Evolutionary conservation across 2,113 vertebrate species (phyloP), one percentile per base, ranked within the genome.

Genomic region (human): DNA sequence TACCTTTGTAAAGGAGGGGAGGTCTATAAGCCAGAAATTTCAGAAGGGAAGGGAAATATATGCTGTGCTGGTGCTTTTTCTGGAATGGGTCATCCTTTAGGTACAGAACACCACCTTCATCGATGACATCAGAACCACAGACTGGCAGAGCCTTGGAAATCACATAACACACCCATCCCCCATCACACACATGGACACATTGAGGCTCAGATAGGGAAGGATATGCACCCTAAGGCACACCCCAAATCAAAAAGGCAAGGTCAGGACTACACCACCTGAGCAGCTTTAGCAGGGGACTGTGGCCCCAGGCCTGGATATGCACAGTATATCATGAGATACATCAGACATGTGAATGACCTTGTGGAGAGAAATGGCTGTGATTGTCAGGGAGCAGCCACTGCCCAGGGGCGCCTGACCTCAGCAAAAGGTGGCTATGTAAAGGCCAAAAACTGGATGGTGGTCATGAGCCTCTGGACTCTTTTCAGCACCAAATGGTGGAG

Each of bases 401-500:
- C 79, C 97, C 50, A 57, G 83, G 48, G 80, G 55, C 78, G 70
- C 84, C 90, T 78, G 48, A 96, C 96, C 92, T 97, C 87, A 76
- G 84, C 11, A 13, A 83, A 88, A 94, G 68, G 81, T 75, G 48
- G 75, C 95, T 96, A 9, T 38, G 23, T 80, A 93, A 96, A 97
- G 89, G 92, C 57, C 90, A 93, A 94, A 89, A 97, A 92, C 48
- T 45, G 7, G 43, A 66, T 55, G 66, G 75, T 94, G 91, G 68
- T 97, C 90, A 93, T 55, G 92, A 96, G 94, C 94, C 90, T 96
- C 80, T 52, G 38, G 72, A 92, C 90, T 80, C 80, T 94, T 64
- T 96, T 95, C 89, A 97, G 97, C 97, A 98, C 97, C 97, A 97
- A 94, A 83, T 66, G 66, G 52, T 97, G 95, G 84, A 85, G 72